Conservation (phyloP, 1,140 invertebrate species). For the Notospermus geniculatus region DNA sequence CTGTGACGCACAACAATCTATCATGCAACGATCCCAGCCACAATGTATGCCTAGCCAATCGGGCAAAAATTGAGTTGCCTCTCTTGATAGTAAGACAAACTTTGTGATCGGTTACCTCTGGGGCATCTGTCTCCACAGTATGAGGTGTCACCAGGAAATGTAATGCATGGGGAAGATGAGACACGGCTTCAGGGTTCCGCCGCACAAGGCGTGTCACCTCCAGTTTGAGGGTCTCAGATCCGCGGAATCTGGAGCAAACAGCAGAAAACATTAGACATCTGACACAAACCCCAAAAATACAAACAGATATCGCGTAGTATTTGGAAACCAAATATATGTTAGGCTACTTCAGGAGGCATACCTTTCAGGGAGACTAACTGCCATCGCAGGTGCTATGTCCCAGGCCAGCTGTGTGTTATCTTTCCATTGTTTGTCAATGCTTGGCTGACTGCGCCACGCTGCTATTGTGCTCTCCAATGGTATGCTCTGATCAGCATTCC, state of each 20-base stretch:
- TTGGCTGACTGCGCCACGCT: conserved; percentile 51
- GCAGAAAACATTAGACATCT: not conserved
- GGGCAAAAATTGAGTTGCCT: too few species aligned
- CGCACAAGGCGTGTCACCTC: conserved; percentile 76
- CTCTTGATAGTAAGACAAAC: too few species aligned
- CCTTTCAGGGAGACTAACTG: conserved; percentile 80
- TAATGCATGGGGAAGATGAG: conserved; percentile 86
- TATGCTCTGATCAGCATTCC: conserved; percentile 69
- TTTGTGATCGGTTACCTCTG: conserved; percentile 81
- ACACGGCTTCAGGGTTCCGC: conserved; percentile 77
- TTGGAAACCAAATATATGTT: not conserved
- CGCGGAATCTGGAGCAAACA: conserved; percentile 64
- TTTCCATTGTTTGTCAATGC: conserved; percentile 74
- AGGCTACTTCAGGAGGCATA: conserved; percentile 24
- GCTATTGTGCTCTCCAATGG: conserved; percentile 80
- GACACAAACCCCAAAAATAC: not conserved
- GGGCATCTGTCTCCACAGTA: conserved; percentile 79
- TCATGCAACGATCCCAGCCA: too few species aligned
- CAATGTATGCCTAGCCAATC: too few species aligned
- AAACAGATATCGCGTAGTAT: not conserved
- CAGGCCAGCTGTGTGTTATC: conserved; percentile 88
- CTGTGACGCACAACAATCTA: not conserved
- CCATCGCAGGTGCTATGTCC: conserved; percentile 89
- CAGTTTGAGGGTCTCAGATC: conserved; percentile 71
- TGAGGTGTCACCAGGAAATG: conserved; percentile 89